Evolutionary conservation across 2,888 invertebrate genomes (phyloP), one percentile per base, ranked within the genome.

Genomic region (Timandra comae): DNA sequence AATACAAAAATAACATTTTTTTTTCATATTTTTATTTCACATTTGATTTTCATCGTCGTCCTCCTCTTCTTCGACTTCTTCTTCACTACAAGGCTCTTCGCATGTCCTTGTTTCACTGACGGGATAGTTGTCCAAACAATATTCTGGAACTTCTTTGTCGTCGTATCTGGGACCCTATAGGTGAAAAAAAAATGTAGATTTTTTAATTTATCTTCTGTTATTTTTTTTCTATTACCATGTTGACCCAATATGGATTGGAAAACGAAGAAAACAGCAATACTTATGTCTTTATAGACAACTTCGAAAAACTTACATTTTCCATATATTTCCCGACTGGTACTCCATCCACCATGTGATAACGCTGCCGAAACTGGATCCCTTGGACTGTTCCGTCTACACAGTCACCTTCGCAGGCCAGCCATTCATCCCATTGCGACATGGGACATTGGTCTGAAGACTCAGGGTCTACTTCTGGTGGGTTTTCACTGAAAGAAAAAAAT

Each of bases 391-490:
- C 63, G 7, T 68, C 63, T 3, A 51, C 41, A 16, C 84, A 84
- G 0, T 59, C 59, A 0, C 79, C 78, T 9, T 70, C 65, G 38
- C 81, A 81, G 0, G 64, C 56, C 30, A 58, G 41, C 80, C 82
- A 81, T 0, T 74, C 70, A 2, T 69, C 71, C 82, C 82, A 84
- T 0, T 55, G 43, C 0, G 74, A 67, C 63, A 79, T 63, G 1
- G 74, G 72, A 31, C 84, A 84, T 0, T 63, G 50, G 1, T 57
- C 43, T 3, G 62, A 31, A 0, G 70, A 63, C 0, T 56, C 51
- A 0, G 75, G 69, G 23, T 76, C 74, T 0, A 63, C 43, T 1
- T 52, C 22, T 0, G 59, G 48, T 3, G 63, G 54, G 13, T 58
- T 57, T 41, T 69, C 73, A 32, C 73, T 76, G 30, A 2, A 41